Evolutionary conservation across 2,113 vertebrate genomes (phyloP), one percentile per base, ranked within the genome.

Genomic region (Synodontis membranacea): DNA sequence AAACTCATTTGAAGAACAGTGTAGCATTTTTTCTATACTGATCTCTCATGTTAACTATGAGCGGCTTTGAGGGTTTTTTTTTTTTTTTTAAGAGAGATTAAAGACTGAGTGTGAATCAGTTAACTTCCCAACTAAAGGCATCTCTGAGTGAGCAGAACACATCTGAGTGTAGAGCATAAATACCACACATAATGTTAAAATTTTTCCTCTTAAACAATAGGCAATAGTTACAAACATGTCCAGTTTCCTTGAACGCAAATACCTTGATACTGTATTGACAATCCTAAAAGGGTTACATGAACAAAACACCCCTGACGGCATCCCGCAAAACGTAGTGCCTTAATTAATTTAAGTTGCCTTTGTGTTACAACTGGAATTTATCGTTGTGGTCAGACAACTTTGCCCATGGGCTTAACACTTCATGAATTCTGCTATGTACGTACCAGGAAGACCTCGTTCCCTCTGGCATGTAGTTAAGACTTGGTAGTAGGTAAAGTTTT

Each of bases 1-100:
- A 88, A 84, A 76, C n/a, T n/a, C n/a, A n/a, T n/a, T n/a, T n/a
- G n/a, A 78, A 86, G 72, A 86, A 75, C 80, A 83, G 80, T 82
- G 66, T 48, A 25, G 76, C 50, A 34, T 86, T 60, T 52, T 84
- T 37, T 34, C 81, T 70, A n/a, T n/a, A 62, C 37, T 48, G 37
- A 46, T 83, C 54, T 54, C 62, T 80, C 52, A 86, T 76, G 79
- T 86, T 83, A 72, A 80, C 80, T 76, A 79, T 80, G 58, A 72
- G 52, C 19, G 74, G 7, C 11, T 10, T 28, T 11, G 1, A 66
- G 62, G n/a, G n/a, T n/a, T n/a, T n/a, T n/a, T n/a, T n/a, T n/a
- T n/a, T n/a, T 4, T 70, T 39, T 6, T 39, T 68, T 44, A 48
- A 39, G 14, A 54, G 42, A 84, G 64, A 86, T 81, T 17, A 83